Base-by-base conservation (phyloP, 1,140 invertebrate genomes). In the Rhyacophila brunnea region DNA sequence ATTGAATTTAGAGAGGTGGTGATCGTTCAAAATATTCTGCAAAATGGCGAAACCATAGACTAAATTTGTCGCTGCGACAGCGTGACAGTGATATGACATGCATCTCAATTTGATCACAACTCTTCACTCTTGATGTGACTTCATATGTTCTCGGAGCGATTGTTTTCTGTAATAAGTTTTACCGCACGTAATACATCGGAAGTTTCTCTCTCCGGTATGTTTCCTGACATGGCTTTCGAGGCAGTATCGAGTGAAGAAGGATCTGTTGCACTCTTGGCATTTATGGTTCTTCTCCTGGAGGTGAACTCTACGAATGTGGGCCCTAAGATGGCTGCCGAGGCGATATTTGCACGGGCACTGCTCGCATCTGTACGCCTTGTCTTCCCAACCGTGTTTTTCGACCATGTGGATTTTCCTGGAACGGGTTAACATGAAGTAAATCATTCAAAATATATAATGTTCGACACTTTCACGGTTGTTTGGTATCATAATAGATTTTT, bases 91-190 rank as follows among this genome's bases (percentile, higher is more conserved):
- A n/a, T n/a, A n/a, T n/a, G n/a, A n/a, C n/a, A n/a, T n/a, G n/a
- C n/a, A n/a, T n/a, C n/a, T n/a, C n/a, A n/a, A n/a, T n/a, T n/a
- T n/a, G n/a, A n/a, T n/a, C n/a, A n/a, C n/a, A n/a, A n/a, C n/a
- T n/a, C n/a, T n/a, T 28, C 9, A 28, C 9, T 28, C 79, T 1
- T 79, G 73, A 66, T 92, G 90, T 17, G 88, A 87, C 23, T 85
- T 84, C 77, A 92, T 84, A 68, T 96, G 94, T 28, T 92, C 83
- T 43, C 87, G 91, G 73, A 83, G 62, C 6, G 77, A 76, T 34
- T 70, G 69, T 43, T 71, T 69, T 5, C 68, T 64, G 11, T 66
- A 68, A 28, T 69, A 81, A 0, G 66, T 66, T 60, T 80, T 77
- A n/a, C 67, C 66, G 64, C 83, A 86, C 1, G 75, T 65, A 1